These are phyloP conservation scores for Phalacrocorax pelagicus DNA, from an alignment of 2,113 vertebrate genomes.

Conservation along the genomic window DNA sequence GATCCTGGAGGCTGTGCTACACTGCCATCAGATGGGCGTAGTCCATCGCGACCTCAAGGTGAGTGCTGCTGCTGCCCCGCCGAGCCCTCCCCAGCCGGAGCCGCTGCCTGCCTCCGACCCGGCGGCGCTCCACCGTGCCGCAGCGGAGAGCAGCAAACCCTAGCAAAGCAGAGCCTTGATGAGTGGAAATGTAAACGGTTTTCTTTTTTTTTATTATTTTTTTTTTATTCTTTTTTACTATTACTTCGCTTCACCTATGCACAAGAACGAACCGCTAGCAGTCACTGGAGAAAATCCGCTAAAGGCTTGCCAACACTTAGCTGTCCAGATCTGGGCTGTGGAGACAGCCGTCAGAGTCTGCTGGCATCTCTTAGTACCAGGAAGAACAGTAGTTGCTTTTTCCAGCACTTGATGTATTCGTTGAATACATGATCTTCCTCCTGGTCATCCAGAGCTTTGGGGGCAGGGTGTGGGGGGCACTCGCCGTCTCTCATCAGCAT, in stretches of 20 bases:
- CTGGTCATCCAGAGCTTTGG: background rate
- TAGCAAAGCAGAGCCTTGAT: background rate
- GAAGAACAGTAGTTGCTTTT: background rate
- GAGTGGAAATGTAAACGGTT: background rate
- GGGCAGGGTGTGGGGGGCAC: background rate
- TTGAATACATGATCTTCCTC: background rate
- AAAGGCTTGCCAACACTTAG: background rate
- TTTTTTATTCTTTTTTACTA: background rate
- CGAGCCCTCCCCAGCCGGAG: background rate
- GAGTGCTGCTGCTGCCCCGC: constrained; percentile 73
- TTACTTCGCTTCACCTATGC: background rate
- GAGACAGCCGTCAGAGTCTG: background rate
- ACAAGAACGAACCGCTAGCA: background rate
- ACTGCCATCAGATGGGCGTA: constrained; percentile 98
- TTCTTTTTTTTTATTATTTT: no score
- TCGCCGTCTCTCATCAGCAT: background rate
- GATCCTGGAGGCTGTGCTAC: constrained; percentile 97
- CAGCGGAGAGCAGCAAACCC: background rate
- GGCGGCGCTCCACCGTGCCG: background rate
- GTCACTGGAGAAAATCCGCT: background rate
- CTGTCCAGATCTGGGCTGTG: background rate
- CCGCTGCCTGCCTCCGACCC: background rate
- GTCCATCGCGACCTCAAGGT: constrained; percentile 98
- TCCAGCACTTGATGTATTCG: accelerated
- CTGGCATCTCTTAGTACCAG: background rate